These are phyloP conservation scores for Salminus brasiliensis DNA, from an alignment of 2,113 vertebrate genomes.

Conservation along the genomic window DNA sequence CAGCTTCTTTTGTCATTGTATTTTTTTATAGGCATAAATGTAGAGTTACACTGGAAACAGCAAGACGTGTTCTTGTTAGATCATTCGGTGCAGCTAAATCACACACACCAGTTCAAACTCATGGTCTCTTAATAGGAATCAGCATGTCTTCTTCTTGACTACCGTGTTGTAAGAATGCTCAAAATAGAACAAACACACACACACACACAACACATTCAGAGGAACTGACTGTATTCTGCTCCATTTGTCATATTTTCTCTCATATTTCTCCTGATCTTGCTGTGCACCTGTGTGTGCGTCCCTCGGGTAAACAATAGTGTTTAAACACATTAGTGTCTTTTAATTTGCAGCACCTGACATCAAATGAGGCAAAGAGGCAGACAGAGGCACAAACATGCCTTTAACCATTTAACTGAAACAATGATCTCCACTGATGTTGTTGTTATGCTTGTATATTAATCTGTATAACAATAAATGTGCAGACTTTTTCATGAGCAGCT, in stretches of 20 bases:
- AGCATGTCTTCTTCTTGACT: not conserved
- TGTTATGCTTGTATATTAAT: no score
- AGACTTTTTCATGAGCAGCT: no score
- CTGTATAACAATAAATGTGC: no score
- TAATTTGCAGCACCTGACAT: slow-evolving; percentile 9
- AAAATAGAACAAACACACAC: slow-evolving; percentile 16
- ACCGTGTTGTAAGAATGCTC: slow-evolving; percentile 5
- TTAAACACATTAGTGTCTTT: slow-evolving; percentile 6
- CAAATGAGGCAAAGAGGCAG: not conserved
- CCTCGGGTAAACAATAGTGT: not conserved
- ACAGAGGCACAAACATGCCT: not conserved
- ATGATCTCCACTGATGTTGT: not conserved
- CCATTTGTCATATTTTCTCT: slow-evolving; percentile 5
- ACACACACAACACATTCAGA: not conserved
- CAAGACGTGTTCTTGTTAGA: not conserved
- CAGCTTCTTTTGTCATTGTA: no score
- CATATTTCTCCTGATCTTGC: not conserved
- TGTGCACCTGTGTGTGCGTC: not conserved
- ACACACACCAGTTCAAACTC: slow-evolving; percentile 14
- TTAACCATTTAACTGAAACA: not conserved
- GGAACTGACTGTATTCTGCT: slow-evolving; percentile 7
- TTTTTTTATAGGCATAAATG: not conserved
- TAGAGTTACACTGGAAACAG: not conserved
- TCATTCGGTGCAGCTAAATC: not conserved
- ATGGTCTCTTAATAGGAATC: not conserved